phyloP scores from a whole-genome alignment of 2,113 vertebrate genomes.

The Silurus meridionalis region DNA sequence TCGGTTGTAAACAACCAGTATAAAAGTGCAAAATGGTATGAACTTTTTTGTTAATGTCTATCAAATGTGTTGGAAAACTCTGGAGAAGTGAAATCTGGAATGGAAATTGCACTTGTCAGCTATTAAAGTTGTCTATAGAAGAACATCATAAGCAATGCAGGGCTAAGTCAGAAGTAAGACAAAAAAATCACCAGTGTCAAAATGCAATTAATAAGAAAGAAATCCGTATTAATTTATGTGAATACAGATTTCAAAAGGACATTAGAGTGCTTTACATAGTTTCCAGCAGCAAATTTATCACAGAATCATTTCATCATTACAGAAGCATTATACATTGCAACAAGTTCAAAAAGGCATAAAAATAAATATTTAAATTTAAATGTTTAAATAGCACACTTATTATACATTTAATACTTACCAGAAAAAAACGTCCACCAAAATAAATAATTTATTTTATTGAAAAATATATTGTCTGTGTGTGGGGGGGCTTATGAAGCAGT shows the following conservation, averaged over 20 bases:
- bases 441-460: slow-evolving; percentile 3
- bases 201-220: slow-evolving; percentile 1
- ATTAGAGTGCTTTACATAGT: slow-evolving; percentile 38
- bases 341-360: slow-evolving; percentile 40
- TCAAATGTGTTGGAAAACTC: neutral
- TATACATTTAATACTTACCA: neutral
- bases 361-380: slow-evolving; percentile 12
- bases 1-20: slow-evolving; percentile 5
- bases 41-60: neutral
- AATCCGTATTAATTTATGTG: neutral
- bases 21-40: slow-evolving; percentile 17
- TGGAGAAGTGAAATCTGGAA: neutral
- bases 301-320: slow-evolving; percentile 27
- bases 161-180: slow-evolving; percentile 11
- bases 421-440: slow-evolving; percentile 8
- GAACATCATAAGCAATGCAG: slow-evolving; percentile 24
- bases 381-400: neutral
- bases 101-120: slow-evolving; percentile 10
- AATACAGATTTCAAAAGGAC: slow-evolving; percentile 25
- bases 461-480: slow-evolving; percentile 26
- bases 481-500: neutral
- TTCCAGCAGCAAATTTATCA: slow-evolving; percentile 29
- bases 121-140: neutral
- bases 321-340: slow-evolving; percentile 36
- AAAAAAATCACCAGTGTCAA: slow-evolving; percentile 16